Base-by-base conservation (phyloP, 2,113 vertebrate genomes). In the Silurus asotus region DNA sequence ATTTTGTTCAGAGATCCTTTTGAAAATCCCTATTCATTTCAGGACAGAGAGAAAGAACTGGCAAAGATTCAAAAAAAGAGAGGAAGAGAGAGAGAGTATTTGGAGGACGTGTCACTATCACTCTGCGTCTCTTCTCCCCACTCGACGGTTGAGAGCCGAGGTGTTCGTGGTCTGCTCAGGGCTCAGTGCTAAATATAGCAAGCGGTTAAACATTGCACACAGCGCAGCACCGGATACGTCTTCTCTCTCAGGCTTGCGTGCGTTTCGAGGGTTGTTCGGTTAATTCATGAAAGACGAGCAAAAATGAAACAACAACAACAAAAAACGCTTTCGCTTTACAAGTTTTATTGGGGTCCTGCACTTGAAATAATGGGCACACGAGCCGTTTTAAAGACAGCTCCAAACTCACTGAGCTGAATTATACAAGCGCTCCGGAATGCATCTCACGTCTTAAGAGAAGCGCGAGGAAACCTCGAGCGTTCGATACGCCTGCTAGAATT, bases 121-220 rank as follows among this genome's bases (percentile, higher is more conserved):
- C 61, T 86, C 75, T 85, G 61, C 74, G 48, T 67, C 85, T 75
- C 81, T 59, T 80, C 72, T 76, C 78, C 56, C 76, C 72, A 87
- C 85, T 83, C 51, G 85, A 88, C 86, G 62, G 88, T 87, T 89
- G 81, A 88, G 58, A 87, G 72, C 81, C 65, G 53, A 88, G 81
- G n/a, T 64, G 49, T 67, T 76, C 64, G 88, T 84, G 82, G 83
- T 89, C 86, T 88, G 64, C 37, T 81, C 86, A 62, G 53, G 15
- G 86, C 88, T 90, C 86, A 62, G 53, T 20, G 86, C 88, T 90
- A 88, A 89, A 89, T 88, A 82, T 90, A 88, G 70, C 15, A 2
- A n/a, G 55, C 11, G 84, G 56, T 87, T 87, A 28, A 88, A 87
- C 81, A 72, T 81, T 79, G 23, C 83, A 87, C 62, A 70, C 78